Evolutionary conservation across 2,888 invertebrate genomes (phyloP), one percentile per base, ranked within the genome.

Genomic region (Rhingia rostrata): DNA sequence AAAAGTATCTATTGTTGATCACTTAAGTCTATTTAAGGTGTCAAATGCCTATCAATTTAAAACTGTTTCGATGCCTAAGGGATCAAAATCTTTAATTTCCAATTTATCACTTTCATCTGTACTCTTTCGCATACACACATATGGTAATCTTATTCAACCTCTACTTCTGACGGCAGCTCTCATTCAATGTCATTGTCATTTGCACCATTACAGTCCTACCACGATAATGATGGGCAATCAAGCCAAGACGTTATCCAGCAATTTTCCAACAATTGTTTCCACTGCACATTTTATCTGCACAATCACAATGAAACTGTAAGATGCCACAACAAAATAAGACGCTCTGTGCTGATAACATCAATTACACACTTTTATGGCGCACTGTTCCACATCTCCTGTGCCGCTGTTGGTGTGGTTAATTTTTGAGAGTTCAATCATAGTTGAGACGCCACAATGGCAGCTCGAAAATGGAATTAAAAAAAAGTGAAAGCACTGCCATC

Each of bases 401-500:
- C 49, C n/a, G 32, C 22, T 22, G 22, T 22, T 41, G 22, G 33
- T 64, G 56, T n/a, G 54, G 54, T 63, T 47, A 39, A 47, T 63
- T 54, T 9, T 45, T 45, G 14, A 30, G 33, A 53, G 51, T 67
- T 75, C 60, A 58, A 61, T 72, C 51, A 49, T 33, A 35, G 69
- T 37, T 70, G 41, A 60, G 70, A 60, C 41, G 49, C 58, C 37
- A 72, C 41, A 43, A 72, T 37, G 49, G 49, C 49, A 32, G 60
- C 12, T 47, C 2, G 39, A 73, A 63, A 61, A 39, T 12, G 32
- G 37, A 58, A 67, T 49, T 37, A 61, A 58, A 63, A 58, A 77
- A 67, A 77, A 77, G 77, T 77, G 77, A 77, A 77, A 77, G 77
- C 63, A 33, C 22, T 37, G 12, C 22, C 53, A 58, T 58, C n/a